Conservation (phyloP, 1,140 invertebrate species). For the Zaprionus ghesquierei region DNA sequence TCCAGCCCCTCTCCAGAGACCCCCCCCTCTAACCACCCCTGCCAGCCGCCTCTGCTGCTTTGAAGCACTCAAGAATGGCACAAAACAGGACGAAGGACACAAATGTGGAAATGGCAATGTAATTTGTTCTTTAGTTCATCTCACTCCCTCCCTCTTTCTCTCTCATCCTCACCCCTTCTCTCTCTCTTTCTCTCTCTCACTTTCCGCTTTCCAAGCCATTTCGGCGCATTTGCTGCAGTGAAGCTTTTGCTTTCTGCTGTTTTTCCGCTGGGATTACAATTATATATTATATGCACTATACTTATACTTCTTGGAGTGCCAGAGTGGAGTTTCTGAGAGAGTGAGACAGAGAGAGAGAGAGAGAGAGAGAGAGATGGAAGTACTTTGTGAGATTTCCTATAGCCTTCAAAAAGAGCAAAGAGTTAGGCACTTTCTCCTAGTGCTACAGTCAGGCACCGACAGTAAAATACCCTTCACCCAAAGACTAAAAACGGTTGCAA, state of each 20-base stretch:
- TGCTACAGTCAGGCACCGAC: too few relatives aligned
- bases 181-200: neutral
- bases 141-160: neutral
- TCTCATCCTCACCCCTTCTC: too few relatives aligned
- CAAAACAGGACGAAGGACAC: conserved; percentile 8
- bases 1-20: neutral
- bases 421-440: too few relatives aligned
- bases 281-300: conserved; percentile 25
- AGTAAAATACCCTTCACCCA: too few relatives aligned
- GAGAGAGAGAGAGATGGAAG: conserved; percentile 1
- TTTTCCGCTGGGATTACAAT: conserved; percentile 19
- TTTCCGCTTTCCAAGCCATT: neutral
- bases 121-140: conserved; percentile 56
- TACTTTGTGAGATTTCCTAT: conserved; percentile 21
- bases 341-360: too few relatives aligned
- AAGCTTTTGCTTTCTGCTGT: conserved; percentile 11
- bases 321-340: too few relatives aligned
- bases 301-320: neutral
- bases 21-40: neutral
- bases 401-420: too few relatives aligned
- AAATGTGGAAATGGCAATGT: conserved; percentile 64
- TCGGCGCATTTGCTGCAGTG: neutral
- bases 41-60: conserved; percentile 11
- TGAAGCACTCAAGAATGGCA: conserved; percentile 32
- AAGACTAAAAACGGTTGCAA: too few relatives aligned